Conservation (phyloP, 2,888 invertebrate genomes). For the Acanthosepion esculentum region DNA sequence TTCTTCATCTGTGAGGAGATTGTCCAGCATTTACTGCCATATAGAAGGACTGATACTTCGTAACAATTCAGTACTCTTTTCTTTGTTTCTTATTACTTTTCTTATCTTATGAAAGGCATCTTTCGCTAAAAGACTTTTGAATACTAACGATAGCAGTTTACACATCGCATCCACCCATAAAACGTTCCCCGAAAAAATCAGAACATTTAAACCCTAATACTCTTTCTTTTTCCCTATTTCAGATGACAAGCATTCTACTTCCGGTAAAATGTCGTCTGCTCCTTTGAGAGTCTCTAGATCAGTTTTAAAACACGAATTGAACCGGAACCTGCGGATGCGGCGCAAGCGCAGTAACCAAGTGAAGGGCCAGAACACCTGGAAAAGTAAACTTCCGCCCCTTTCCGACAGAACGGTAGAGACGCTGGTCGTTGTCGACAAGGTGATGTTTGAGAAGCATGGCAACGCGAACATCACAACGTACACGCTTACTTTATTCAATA, state of each 20-base stretch:
- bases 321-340: slow-evolving; percentile 42
- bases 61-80: too few species aligned
- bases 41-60: too few species aligned
- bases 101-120: too few species aligned
- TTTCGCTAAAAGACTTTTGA: too few species aligned
- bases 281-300: not conserved
- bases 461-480: slow-evolving; percentile 71
- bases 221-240: not conserved
- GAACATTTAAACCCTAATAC: too few species aligned
- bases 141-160: too few species aligned
- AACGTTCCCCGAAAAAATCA: too few species aligned
- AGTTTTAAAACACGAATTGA: not conserved
- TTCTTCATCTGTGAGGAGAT: too few species aligned
- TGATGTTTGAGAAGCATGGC: slow-evolving; percentile 69
- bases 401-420: slow-evolving; percentile 65
- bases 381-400: not conserved
- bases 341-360: slow-evolving; percentile 24
- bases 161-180: too few species aligned
- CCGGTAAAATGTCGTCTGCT: too few species aligned
- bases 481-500: slow-evolving; percentile 71
- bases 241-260: not conserved
- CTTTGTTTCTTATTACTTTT: too few species aligned
- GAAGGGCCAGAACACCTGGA: not conserved
- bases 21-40: too few species aligned
- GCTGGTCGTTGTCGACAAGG: slow-evolving; percentile 70